These are phyloP conservation scores for Lophius piscatorius DNA, from an alignment of 2,113 vertebrate genomes.

Conservation along the genomic window DNA sequence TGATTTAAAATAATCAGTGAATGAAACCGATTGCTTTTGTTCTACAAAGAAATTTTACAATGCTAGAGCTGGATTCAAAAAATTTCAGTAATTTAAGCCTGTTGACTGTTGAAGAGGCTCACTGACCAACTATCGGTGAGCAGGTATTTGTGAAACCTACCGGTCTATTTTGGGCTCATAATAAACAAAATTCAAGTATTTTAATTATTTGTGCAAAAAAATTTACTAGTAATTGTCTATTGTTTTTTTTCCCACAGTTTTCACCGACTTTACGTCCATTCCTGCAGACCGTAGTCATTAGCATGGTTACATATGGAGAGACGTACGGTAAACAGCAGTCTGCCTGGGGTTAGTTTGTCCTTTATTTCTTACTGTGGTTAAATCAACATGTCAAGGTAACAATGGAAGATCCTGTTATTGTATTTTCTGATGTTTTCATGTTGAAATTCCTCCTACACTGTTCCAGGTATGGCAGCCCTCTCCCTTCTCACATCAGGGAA, in stretches of 20 bases:
- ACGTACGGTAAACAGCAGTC: conserved; percentile 86
- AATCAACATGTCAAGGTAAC: neutral
- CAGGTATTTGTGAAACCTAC: too few species aligned
- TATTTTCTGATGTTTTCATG: neutral
- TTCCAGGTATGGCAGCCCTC: conserved; percentile 85
- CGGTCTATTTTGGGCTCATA: too few species aligned
- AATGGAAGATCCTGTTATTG: neutral
- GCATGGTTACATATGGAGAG: conserved; percentile 90
- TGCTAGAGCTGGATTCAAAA: too few species aligned
- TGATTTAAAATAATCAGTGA: too few species aligned
- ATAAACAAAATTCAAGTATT: too few species aligned
- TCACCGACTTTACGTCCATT: conserved; percentile 86
- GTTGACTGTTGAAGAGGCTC: too few species aligned
- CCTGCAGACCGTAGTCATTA: conserved; percentile 89
- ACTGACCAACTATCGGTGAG: too few species aligned
- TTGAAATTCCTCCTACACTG: neutral
- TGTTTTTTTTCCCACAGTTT: conserved; percentile 75
- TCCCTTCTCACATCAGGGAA: conserved; percentile 89
- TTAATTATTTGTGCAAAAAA: too few species aligned
- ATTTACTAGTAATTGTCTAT: neutral
- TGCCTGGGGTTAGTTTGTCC: conserved; percentile 80
- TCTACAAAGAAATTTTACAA: too few species aligned
- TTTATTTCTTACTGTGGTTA: neutral
- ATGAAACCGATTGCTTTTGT: too few species aligned
- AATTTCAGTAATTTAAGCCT: too few species aligned